Evolutionary conservation across 2,888 invertebrate species (phyloP).

Genomic region (Ferdinandea cuprea): DNA sequence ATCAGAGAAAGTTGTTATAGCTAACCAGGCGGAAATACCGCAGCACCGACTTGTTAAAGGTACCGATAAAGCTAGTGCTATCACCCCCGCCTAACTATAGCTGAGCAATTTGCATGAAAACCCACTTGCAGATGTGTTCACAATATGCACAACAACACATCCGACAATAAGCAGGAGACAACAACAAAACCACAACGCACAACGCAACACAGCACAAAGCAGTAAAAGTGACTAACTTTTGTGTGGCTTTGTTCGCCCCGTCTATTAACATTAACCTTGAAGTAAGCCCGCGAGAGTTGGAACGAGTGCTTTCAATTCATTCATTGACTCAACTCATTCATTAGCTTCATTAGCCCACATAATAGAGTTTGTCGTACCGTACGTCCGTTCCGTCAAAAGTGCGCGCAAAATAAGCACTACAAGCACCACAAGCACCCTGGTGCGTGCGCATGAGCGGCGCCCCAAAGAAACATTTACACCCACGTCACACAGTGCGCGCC

Average conservation of each 20-base stretch:
- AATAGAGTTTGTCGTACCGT: conserved; percentile 49
- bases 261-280: conserved; percentile 71
- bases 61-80: not conserved
- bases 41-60: conserved; percentile 2
- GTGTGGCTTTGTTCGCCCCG: conserved; percentile 59
- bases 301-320: conserved; percentile 73
- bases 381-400: conserved; percentile 54
- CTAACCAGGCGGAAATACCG: conserved; percentile 15
- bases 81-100: conserved; percentile 43
- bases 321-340: conserved; percentile 71
- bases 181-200: too few species aligned
- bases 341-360: conserved; percentile 72
- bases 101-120: conserved; percentile 53
- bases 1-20: conserved; percentile 36
- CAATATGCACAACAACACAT: conserved; percentile 41
- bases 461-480: conserved; percentile 72
- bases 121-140: conserved; percentile 57
- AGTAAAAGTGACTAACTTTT: conserved; percentile 63
- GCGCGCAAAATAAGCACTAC: conserved; percentile 35
- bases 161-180: conserved; percentile 44
- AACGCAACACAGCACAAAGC: conserved; percentile 15
- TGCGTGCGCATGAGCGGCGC: conserved; percentile 70
- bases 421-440: conserved; percentile 65
- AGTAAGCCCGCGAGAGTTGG: conserved; percentile 55
- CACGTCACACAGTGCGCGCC: conserved; percentile 60